phyloP scores from a whole-genome alignment of 2,797 vertebrate species.

The Schizothorax lantsangensis region DNA sequence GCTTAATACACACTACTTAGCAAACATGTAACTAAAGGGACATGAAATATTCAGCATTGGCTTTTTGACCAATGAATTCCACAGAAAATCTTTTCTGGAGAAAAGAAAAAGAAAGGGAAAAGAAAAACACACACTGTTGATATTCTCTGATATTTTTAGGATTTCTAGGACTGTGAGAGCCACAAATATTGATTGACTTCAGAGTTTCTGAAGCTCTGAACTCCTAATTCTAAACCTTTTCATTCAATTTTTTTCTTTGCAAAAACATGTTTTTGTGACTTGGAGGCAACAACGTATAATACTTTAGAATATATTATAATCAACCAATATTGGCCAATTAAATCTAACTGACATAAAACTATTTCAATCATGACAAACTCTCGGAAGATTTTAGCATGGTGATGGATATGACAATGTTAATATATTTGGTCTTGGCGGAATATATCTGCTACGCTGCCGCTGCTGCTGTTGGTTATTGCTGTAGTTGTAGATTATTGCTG shows the following conservation, averaged over 20 bases:
- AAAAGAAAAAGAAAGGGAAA: background rate
- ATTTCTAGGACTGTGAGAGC: background rate
- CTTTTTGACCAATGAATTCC: background rate
- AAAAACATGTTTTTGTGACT: background rate
- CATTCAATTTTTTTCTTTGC: background rate
- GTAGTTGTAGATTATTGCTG: no score
- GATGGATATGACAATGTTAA: no score
- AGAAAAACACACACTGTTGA: background rate
- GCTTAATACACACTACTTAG: background rate
- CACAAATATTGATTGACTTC: background rate
- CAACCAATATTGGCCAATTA: background rate
- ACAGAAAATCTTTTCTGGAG: background rate
- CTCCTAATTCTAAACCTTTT: background rate
- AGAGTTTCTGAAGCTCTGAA: background rate
- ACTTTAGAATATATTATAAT: background rate
- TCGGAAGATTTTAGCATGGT: no score
- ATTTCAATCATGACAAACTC: no score
- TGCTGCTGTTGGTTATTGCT: no score
- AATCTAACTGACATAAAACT: background rate
- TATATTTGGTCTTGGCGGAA: no score
- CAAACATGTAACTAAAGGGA: background rate
- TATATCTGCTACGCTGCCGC: no score
- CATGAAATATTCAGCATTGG: background rate
- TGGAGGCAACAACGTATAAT: background rate
- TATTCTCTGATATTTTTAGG: background rate